Evolutionary conservation across 2,888 invertebrate genomes (phyloP).

Genomic region (Plebejus argus): DNA sequence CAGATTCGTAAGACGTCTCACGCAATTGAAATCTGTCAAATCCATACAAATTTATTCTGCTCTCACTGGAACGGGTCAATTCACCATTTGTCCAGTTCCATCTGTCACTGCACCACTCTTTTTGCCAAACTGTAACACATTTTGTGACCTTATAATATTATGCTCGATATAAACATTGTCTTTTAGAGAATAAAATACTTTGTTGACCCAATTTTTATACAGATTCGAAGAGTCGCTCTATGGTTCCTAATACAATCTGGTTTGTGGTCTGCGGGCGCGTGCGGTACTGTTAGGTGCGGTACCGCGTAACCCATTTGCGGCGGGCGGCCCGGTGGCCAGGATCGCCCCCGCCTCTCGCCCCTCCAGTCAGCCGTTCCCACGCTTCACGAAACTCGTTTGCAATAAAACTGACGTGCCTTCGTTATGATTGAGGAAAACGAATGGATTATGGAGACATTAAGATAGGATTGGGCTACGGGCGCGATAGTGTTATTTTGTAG

Average conservation of each 20-base stretch:
- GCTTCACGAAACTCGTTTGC: conserved; percentile 28
- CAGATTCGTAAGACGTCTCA: too few species aligned
- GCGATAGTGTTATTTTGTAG: not conserved
- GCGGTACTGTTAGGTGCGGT: conserved; percentile 12
- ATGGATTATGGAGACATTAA: not conserved
- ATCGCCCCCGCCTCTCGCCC: not conserved
- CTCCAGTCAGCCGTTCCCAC: not conserved
- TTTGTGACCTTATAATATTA: too few species aligned
- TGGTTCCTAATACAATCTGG: not conserved
- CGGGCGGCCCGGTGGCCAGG: not conserved
- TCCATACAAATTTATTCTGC: too few species aligned
- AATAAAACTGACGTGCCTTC: not conserved
- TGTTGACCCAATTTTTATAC: too few species aligned
- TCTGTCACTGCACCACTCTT: too few species aligned
- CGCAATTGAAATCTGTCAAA: too few species aligned
- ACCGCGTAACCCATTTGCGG: not conserved
- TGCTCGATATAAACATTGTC: too few species aligned
- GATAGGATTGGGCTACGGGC: not conserved
- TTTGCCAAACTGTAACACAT: too few species aligned
- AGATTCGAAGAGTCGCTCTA: not conserved
- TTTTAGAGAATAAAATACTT: too few species aligned
- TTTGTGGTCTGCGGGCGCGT: not conserved
- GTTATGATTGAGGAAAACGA: conserved; percentile 9
- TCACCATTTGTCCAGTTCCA: too few species aligned
- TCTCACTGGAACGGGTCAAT: too few species aligned